Conservation (phyloP, 2,113 vertebrate genomes). For the Phylloscopus trochilus region DNA sequence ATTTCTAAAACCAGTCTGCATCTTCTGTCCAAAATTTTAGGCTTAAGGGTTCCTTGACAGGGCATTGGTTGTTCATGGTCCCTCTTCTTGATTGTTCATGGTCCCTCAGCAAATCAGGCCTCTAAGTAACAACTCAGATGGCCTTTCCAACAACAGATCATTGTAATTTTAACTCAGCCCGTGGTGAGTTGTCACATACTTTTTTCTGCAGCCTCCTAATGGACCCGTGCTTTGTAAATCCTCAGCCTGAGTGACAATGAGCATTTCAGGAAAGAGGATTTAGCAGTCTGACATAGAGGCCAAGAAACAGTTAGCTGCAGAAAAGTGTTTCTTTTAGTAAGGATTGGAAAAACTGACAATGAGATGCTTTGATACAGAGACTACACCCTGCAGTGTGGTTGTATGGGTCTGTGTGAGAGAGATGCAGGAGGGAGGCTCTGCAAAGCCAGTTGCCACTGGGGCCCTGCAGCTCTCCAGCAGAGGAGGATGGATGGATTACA, state of each 20-base stretch:
- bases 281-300: neutral
- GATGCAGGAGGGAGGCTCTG: neutral
- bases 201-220: neutral
- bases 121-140: neutral
- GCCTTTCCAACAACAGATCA: neutral
- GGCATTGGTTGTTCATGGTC: fast-evolving
- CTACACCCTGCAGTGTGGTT: neutral
- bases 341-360: neutral
- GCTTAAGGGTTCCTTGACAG: neutral
- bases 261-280: neutral
- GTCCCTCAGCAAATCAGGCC: neutral
- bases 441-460: neutral
- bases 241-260: neutral
- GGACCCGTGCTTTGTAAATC: neutral
- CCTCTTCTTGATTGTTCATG: neutral
- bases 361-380: neutral
- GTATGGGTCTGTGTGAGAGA: neutral
- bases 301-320: neutral
- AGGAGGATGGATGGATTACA: neutral
- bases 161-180: neutral
- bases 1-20: neutral
- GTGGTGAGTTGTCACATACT: neutral
- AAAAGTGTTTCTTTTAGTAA: neutral
- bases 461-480: neutral
- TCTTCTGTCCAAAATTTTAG: neutral